Evolutionary conservation across 2,888 invertebrate species (phyloP).

Genomic region (Stenolophus ochropezus): DNA sequence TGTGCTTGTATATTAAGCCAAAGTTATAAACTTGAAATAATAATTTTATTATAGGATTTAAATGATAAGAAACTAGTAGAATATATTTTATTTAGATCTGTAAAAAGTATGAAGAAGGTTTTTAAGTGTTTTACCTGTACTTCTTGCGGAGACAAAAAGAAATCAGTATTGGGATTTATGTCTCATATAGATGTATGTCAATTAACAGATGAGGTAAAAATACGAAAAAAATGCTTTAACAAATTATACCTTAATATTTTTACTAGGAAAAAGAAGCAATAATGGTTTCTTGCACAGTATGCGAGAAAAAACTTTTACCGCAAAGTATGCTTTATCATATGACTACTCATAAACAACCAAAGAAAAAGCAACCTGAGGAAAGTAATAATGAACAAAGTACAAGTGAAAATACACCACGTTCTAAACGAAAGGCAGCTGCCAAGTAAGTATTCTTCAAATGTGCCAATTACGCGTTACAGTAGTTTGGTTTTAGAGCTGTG

Average conservation of each 20-base stretch:
- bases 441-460: no score
- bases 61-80: slow-evolving; percentile 73
- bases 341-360: not conserved
- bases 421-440: slow-evolving; percentile 36
- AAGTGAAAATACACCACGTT: not conserved
- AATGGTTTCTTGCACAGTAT: not conserved
- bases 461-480: no score
- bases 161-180: slow-evolving; percentile 77
- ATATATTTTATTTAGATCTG: slow-evolving; percentile 72
- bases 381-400: not conserved
- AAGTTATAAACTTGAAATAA: not conserved
- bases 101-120: slow-evolving; percentile 70
- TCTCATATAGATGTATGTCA: slow-evolving; percentile 79
- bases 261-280: slow-evolving; percentile 65
- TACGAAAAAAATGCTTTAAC: not conserved
- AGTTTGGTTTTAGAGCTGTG: slow-evolving; percentile 62
- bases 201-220: slow-evolving; percentile 73
- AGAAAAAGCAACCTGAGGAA: not conserved
- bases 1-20: no score
- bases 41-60: slow-evolving; percentile 73
- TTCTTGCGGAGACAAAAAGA: slow-evolving; percentile 74
- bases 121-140: slow-evolving; percentile 75
- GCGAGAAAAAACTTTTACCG: slow-evolving; percentile 15
- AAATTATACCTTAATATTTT: slow-evolving; percentile 25
- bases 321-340: slow-evolving; percentile 18